Percentiles rank a stretch among this genome's conserved stretches.
phyloP scores from a whole-genome alignment of 2,888 invertebrate genomes.

The Halictus ligatus region DNA sequence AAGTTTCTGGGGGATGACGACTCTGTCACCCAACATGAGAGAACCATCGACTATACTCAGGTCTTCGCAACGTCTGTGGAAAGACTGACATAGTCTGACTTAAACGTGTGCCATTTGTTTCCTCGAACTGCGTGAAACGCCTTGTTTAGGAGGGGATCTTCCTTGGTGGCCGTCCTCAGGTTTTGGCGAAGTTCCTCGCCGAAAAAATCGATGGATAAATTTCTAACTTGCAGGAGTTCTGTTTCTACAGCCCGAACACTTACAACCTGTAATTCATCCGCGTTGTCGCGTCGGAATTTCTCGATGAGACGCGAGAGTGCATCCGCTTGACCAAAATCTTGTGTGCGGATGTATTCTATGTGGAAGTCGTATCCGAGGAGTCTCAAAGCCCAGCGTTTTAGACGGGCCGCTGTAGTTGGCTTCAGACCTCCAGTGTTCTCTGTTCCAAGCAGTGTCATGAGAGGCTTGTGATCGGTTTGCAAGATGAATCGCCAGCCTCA shows the following conservation, averaged over 20 bases:
- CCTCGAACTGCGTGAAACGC: background rate
- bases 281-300: background rate
- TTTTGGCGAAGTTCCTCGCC: background rate
- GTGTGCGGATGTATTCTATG: background rate
- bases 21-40: too few relatives aligned
- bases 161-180: background rate
- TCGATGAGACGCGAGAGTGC: too few relatives aligned
- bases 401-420: background rate
- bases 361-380: background rate
- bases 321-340: background rate
- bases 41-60: background rate
- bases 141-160: background rate
- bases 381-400: background rate
- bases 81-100: too few relatives aligned
- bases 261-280: background rate
- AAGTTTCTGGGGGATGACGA: too few relatives aligned
- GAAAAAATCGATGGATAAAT: background rate
- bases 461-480: background rate
- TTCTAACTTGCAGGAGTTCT: too few relatives aligned
- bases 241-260: background rate
- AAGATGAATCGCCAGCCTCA: background rate
- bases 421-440: background rate
- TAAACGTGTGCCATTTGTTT: background rate
- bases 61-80: background rate
- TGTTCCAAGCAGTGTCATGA: background rate